These are phyloP conservation scores for Campoletis raptor DNA, from an alignment of 2,888 invertebrate species.

Conservation along the genomic window DNA sequence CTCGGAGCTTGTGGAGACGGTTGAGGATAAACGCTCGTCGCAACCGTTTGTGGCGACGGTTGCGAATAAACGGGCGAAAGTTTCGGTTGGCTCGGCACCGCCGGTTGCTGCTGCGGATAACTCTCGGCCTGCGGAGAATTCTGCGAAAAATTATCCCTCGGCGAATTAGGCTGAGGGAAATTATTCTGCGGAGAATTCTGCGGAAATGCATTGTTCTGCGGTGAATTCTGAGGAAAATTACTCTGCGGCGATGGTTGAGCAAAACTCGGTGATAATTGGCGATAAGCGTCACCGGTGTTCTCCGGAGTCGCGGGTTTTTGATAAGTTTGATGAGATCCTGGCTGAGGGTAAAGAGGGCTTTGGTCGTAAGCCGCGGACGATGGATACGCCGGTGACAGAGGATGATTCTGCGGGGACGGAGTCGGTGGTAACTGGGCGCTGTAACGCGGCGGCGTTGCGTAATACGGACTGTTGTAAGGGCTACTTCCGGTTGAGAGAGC, in stretches of 20 bases:
- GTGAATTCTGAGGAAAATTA: conserved; percentile 68
- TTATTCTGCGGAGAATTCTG: conserved; percentile 70
- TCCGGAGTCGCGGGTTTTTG: conserved; percentile 79
- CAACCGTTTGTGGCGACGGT: conserved; percentile 73
- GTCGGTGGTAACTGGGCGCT: conserved; percentile 91
- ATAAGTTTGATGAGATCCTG: conserved; percentile 77
- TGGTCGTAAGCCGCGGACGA: conserved; percentile 85
- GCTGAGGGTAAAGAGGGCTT: conserved; percentile 80
- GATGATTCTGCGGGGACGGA: conserved; percentile 87
- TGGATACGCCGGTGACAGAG: conserved; percentile 87
- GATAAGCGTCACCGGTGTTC: conserved; percentile 72
- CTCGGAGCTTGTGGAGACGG: conserved; percentile 78
- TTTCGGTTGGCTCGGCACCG: conserved; percentile 66
- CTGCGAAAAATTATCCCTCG: conserved; percentile 51
- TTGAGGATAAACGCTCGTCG: conserved; percentile 75
- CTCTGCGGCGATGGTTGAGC: conserved; percentile 71
- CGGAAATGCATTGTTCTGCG: conserved; percentile 68
- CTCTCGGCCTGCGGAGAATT: conserved; percentile 75
- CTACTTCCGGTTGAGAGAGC: conserved; percentile 93
- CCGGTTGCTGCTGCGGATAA: conserved; percentile 77
- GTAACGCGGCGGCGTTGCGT: conserved; percentile 86
- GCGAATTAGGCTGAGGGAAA: conserved; percentile 69
- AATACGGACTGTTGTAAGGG: conserved; percentile 89
- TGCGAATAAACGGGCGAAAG: conserved; percentile 71
- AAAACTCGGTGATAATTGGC: conserved; percentile 63